phyloP scores from a whole-genome alignment of 2,113 vertebrate species.

The Buteo buteo region DNA sequence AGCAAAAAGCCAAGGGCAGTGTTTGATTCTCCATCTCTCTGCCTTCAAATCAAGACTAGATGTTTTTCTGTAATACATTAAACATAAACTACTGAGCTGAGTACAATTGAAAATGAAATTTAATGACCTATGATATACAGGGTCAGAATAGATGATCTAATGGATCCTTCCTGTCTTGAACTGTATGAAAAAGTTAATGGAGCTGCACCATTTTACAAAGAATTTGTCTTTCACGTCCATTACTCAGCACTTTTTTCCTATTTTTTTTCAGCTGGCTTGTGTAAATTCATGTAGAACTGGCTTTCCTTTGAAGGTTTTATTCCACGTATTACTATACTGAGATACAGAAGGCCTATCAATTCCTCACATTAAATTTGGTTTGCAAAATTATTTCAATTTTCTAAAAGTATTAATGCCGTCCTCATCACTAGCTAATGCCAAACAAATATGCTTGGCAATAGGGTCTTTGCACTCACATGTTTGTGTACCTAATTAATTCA shows the following conservation, averaged over 20 bases:
- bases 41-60: not conserved
- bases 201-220: not conserved
- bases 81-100: slow-evolving; percentile 1
- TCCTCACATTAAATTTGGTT: not conserved
- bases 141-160: slow-evolving; percentile 37
- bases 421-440: not conserved
- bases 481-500: slow-evolving; percentile 49
- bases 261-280: not conserved
- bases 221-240: not conserved
- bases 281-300: not conserved
- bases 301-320: not conserved
- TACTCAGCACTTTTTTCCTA: not conserved
- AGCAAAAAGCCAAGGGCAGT: slow-evolving; percentile 3
- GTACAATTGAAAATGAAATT: slow-evolving; percentile 14
- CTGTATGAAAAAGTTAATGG: slow-evolving; percentile 20
- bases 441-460: not conserved
- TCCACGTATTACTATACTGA: not conserved
- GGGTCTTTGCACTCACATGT: not conserved
- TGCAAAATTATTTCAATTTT: not conserved
- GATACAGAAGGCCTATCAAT: not conserved
- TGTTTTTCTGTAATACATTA: not conserved
- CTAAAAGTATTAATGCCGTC: not conserved
- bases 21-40: not conserved
- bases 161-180: slow-evolving; percentile 19
- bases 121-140: slow-evolving; percentile 24